These are phyloP conservation scores for Dicyrtomina minuta DNA, from an alignment of 2,888 invertebrate genomes.

Conservation along the genomic window DNA sequence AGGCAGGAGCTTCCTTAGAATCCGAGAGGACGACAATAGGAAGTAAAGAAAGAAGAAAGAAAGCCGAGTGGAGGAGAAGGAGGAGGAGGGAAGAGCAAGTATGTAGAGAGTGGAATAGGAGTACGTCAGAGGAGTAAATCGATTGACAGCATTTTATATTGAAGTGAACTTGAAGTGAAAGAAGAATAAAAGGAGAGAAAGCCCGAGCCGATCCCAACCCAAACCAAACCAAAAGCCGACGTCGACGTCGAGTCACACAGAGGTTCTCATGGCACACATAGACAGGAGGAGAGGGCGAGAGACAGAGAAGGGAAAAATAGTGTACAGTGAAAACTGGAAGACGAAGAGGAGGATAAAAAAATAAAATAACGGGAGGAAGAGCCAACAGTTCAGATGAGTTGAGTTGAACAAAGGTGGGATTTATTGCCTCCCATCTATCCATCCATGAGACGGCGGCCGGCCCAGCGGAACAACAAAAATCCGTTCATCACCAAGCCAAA, in stretches of 20 bases:
- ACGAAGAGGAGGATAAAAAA: constrained; percentile 16
- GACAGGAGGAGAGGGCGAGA: background rate
- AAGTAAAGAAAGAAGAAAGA: background rate
- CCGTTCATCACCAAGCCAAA: constrained; percentile 42
- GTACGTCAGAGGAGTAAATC: background rate
- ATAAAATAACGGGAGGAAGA: constrained; percentile 16
- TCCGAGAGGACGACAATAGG: background rate
- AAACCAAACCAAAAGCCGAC: background rate
- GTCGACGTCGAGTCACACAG: background rate
- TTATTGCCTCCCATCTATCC: constrained; percentile 48
- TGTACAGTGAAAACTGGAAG: background rate
- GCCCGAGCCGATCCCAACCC: background rate
- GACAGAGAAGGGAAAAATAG: constrained; percentile 5
- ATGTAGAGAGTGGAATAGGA: background rate
- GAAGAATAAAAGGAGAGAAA: background rate
- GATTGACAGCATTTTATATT: constrained; percentile 38
- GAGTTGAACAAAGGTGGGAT: constrained; percentile 49
- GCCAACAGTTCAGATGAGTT: constrained; percentile 11
- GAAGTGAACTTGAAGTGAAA: constrained; percentile 22
- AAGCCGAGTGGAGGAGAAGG: background rate
- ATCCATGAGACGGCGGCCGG: constrained; percentile 20
- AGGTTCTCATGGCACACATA: background rate
- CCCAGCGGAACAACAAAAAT: constrained; percentile 40
- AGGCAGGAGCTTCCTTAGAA: too few relatives aligned
- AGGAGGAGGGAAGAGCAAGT: background rate